Evolutionary conservation across 2,888 invertebrate species (phyloP).

Genomic region (Caenorhabditis sp.): DNA sequence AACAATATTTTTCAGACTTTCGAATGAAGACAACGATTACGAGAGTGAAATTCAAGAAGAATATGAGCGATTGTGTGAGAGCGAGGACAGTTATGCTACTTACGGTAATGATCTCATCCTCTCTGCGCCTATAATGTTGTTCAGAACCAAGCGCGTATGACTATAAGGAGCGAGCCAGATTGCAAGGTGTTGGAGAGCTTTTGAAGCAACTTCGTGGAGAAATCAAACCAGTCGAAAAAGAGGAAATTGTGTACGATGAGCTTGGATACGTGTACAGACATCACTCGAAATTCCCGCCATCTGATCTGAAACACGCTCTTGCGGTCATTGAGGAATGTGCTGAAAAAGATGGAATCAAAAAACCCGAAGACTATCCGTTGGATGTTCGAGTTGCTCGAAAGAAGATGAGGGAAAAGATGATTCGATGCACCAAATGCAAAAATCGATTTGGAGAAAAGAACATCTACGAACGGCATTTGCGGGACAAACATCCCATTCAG

Average conservation of each 20-base stretch:
- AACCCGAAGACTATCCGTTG: conserved; percentile 22
- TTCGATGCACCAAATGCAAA: conserved; percentile 75
- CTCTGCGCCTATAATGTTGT: no score
- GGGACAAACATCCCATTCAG: conserved; percentile 74
- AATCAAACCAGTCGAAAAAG: neutral
- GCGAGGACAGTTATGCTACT: no score
- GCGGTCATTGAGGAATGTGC: neutral
- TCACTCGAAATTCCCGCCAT: conserved; percentile 9
- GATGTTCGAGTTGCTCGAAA: conserved; percentile 37
- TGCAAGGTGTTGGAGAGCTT: conserved; percentile 26
- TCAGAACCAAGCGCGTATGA: no score
- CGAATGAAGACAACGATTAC: no score
- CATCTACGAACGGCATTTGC: conserved; percentile 76
- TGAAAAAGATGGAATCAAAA: conserved; percentile 31
- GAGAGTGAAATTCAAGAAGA: no score
- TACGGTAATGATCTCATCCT: no score
- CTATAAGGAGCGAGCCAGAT: conserved; percentile 3
- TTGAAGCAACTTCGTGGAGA: conserved; percentile 16
- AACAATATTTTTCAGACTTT: no score
- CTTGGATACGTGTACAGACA: conserved; percentile 6
- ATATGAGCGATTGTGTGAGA: no score
- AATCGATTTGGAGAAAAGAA: conserved; percentile 77
- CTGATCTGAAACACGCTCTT: no score
- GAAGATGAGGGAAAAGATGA: conserved; percentile 71
- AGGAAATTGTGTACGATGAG: conserved; percentile 24